phyloP scores from a whole-genome alignment of 2,113 vertebrate genomes.

The Heterotilapia buettikoferi region DNA sequence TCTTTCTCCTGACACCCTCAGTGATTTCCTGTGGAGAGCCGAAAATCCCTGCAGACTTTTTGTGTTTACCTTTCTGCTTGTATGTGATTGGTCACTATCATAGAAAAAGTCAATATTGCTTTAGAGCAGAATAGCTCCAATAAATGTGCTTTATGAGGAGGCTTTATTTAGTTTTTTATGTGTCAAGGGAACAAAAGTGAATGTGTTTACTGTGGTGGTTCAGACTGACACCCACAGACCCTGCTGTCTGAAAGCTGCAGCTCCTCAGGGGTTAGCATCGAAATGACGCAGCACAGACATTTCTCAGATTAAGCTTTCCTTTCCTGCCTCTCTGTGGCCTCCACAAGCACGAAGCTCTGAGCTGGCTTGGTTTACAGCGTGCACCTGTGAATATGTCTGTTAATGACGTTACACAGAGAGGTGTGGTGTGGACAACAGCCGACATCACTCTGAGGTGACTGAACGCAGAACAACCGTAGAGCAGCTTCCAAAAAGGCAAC shows the following conservation, averaged over 20 bases:
- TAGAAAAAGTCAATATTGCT: background rate
- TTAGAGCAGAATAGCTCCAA: background rate
- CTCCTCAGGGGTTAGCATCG: background rate
- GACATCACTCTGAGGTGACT: background rate
- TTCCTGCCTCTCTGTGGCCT: background rate
- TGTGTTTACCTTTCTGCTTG: background rate
- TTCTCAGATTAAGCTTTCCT: background rate
- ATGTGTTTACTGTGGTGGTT: background rate
- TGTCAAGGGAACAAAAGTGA: background rate
- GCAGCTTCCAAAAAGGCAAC: background rate
- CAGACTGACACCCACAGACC: background rate
- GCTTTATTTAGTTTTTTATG: background rate
- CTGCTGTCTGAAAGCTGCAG: background rate
- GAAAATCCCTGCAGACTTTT: background rate
- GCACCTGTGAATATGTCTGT: background rate
- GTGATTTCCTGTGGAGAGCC: background rate
- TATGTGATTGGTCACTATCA: background rate
- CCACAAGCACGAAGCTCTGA: background rate
- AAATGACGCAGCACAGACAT: background rate
- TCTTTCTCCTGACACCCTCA: background rate
- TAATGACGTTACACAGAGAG: background rate
- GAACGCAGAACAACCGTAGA: background rate
- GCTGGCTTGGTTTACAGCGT: background rate
- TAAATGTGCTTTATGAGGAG: background rate
- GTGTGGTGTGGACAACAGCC: background rate